phyloP scores from a whole-genome alignment of 2,888 invertebrate species.

The Leptopilina drosophilae region DNA sequence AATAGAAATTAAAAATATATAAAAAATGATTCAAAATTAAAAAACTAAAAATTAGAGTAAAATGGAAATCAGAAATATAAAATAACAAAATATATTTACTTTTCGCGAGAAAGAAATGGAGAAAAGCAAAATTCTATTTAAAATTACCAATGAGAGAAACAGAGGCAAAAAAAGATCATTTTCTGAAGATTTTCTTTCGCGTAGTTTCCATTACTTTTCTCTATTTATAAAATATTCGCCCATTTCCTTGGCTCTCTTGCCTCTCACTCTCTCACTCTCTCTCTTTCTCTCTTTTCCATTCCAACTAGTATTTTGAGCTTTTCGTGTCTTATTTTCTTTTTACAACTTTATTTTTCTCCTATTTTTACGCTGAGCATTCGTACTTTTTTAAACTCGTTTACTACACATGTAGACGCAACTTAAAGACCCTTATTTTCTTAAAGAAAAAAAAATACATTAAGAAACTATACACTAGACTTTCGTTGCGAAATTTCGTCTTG shows the following conservation, averaged over 20 bases:
- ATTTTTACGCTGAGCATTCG: neutral
- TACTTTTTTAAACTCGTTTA: slow-evolving; percentile 3
- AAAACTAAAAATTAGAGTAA: too few relatives aligned
- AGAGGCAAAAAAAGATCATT: neutral
- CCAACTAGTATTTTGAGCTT: slow-evolving; percentile 12
- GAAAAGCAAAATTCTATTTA: too few relatives aligned
- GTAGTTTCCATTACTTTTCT: neutral
- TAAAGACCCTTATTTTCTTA: neutral
- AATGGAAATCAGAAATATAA: too few relatives aligned
- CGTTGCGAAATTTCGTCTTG: too few relatives aligned
- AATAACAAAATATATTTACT: too few relatives aligned
- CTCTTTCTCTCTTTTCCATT: neutral
- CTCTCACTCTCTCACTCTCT: neutral
- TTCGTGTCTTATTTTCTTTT: neutral
- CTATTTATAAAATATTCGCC: neutral
- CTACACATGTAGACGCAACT: neutral
- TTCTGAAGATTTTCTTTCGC: neutral
- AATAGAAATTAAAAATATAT: too few relatives aligned
- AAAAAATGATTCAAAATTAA: too few relatives aligned
- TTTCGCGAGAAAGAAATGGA: too few relatives aligned
- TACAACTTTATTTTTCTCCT: slow-evolving; percentile 1
- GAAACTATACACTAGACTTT: too few relatives aligned
- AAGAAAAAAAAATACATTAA: too few relatives aligned
- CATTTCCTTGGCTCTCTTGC: neutral
- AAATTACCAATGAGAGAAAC: too few relatives aligned